Evolutionary conservation across 2,888 invertebrate genomes (phyloP).

Genomic region (Gymnosoma rotundatum): DNA sequence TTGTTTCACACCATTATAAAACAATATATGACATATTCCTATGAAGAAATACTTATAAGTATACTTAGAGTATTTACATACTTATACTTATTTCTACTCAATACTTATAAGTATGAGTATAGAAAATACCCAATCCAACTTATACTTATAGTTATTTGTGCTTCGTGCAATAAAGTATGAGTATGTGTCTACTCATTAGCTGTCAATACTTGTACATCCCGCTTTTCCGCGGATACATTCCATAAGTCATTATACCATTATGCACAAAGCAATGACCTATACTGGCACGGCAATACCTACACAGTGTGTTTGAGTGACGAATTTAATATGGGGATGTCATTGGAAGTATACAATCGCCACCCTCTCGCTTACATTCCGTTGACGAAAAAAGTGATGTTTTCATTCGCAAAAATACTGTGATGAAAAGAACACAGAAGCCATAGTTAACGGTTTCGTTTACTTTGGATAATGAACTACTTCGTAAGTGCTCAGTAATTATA

Average conservation of each 20-base stretch:
- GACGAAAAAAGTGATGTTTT: constrained; percentile 34
- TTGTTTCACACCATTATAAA: too few species aligned
- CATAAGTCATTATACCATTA: constrained; percentile 31
- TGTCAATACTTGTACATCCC: not conserved
- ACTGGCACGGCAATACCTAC: constrained; percentile 21
- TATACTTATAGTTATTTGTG: too few species aligned
- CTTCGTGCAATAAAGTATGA: too few species aligned
- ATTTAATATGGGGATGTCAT: constrained; percentile 25
- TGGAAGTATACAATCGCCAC: constrained; percentile 27
- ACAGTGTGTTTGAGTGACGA: constrained; percentile 23
- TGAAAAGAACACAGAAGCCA: constrained; percentile 28
- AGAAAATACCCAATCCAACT: too few species aligned
- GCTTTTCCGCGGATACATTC: constrained; percentile 33
- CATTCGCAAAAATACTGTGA: constrained; percentile 24
- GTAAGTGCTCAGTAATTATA: constrained; percentile 32
- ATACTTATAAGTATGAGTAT: too few species aligned
- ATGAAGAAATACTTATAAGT: too few species aligned
- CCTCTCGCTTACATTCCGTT: constrained; percentile 41
- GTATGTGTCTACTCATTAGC: too few species aligned
- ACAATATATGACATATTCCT: too few species aligned
- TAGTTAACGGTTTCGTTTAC: constrained; percentile 39
- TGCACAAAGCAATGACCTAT: constrained; percentile 7
- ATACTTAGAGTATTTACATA: too few species aligned
- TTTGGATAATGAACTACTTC: constrained; percentile 30
- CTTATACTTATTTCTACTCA: too few species aligned